A percentile compares a stretch with the other conserved stretches of the same genome.
These are phyloP conservation scores for Jaculus jaculus DNA, from an alignment of 2,113 vertebrate genomes.

Conservation along the genomic window DNA sequence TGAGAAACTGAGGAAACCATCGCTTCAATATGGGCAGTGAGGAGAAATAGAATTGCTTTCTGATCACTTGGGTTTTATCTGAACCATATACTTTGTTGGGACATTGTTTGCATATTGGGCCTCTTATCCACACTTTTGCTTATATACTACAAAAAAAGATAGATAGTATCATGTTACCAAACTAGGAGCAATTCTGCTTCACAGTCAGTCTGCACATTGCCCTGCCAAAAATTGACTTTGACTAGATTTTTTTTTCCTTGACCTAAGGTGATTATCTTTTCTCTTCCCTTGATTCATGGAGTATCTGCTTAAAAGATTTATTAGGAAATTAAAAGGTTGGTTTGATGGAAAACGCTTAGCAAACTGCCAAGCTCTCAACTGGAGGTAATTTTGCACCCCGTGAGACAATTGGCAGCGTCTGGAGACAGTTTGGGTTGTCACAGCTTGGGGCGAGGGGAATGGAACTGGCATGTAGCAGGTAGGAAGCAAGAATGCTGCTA, in stretches of 20 bases:
- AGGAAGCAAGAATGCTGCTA: background rate
- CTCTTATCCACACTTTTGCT: background rate
- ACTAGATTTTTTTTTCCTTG: background rate
- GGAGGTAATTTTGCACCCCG: background rate
- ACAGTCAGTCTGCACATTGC: background rate
- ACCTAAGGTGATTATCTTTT: conserved; percentile 5
- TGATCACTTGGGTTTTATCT: background rate
- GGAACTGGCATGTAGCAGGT: background rate
- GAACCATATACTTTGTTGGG: background rate
- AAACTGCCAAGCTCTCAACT: background rate
- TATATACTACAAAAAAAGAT: background rate
- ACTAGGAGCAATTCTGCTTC: background rate
- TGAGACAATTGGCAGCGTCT: background rate
- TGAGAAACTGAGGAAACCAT: background rate
- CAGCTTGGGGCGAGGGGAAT: background rate
- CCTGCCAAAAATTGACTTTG: background rate
- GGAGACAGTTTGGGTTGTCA: background rate
- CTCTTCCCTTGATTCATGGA: background rate
- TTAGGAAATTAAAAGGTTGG: background rate
- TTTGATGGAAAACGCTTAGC: background rate
- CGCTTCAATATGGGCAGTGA: background rate
- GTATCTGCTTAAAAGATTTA: background rate
- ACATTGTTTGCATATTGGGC: background rate
- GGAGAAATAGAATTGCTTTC: background rate
- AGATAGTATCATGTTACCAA: background rate